Conservation (phyloP, 2,113 vertebrate species). For the Gracilinanus agilis region DNA sequence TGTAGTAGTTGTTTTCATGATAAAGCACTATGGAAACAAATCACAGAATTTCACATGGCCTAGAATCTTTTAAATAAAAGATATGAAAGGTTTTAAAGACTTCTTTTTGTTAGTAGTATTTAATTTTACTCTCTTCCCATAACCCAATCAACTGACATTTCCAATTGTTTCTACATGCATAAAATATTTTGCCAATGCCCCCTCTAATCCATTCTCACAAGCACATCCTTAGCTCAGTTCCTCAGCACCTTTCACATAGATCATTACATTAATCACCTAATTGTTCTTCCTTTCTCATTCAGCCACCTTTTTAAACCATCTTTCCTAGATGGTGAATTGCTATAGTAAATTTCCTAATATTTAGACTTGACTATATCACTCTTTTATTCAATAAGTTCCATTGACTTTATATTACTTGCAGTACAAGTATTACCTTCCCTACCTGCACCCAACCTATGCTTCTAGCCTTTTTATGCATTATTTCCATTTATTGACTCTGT, state of each 20-base stretch:
- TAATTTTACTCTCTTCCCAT: neutral
- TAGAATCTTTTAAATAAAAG: neutral
- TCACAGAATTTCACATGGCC: neutral
- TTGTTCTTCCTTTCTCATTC: neutral
- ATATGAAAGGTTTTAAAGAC: neutral
- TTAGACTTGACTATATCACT: neutral
- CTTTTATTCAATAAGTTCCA: neutral
- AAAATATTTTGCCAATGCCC: neutral
- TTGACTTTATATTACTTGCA: neutral
- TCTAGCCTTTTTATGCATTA: neutral
- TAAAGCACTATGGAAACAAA: neutral
- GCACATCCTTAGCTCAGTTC: neutral
- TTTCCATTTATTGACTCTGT: neutral
- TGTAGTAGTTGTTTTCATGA: neutral
- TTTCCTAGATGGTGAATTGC: neutral
- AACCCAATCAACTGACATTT: neutral
- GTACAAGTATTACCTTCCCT: neutral
- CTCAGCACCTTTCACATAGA: neutral
- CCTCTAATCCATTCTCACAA: neutral
- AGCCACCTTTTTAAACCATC: neutral
- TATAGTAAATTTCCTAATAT: neutral
- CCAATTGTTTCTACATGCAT: no score
- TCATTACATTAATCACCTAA: neutral
- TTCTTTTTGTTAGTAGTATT: neutral
- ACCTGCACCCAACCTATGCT: neutral